Percentiles rank a stretch among this genome's conserved stretches.
These are phyloP conservation scores for Macroramphosus scolopax DNA, from an alignment of 2,797 vertebrate species.

Conservation along the genomic window DNA sequence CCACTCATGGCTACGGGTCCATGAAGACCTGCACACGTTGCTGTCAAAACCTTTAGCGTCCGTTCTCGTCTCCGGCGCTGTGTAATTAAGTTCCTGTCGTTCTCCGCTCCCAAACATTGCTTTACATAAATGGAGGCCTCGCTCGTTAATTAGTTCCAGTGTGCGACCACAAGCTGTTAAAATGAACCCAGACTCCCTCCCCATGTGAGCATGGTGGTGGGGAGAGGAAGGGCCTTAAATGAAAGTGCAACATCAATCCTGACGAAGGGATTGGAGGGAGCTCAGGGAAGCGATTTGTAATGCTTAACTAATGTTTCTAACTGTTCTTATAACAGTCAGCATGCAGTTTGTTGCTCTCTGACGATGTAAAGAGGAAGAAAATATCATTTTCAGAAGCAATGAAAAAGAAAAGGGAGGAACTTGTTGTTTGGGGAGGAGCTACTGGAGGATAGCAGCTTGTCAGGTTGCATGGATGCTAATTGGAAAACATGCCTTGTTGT, in stretches of 20 bases:
- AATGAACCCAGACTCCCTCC: constrained; percentile 38
- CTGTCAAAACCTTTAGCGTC: constrained; percentile 42
- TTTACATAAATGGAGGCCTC: constrained; percentile 65
- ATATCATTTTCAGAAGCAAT: no score
- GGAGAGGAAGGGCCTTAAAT: constrained; percentile 38
- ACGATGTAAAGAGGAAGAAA: no score
- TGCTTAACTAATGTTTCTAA: no score
- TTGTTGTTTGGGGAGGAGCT: no score
- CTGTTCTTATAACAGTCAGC: no score
- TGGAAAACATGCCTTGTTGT: constrained; percentile 8
- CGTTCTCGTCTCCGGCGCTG: constrained; percentile 52
- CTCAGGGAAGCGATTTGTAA: constrained; percentile 28
- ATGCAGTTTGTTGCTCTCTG: no score
- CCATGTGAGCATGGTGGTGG: constrained; percentile 23
- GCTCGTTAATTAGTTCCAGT: constrained; percentile 74
- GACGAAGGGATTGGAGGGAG: constrained; percentile 44
- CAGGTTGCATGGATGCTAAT: neutral
- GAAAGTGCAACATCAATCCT: constrained; percentile 71
- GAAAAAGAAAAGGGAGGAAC: no score
- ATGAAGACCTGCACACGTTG: constrained; percentile 25
- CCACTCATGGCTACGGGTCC: constrained; percentile 26
- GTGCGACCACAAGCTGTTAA: constrained; percentile 53
- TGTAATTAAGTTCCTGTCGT: constrained; percentile 73
- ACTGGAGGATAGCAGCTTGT: no score
- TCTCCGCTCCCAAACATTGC: constrained; percentile 57